Conservation (phyloP, 2,888 invertebrate species). For the Pandemis heparana region DNA sequence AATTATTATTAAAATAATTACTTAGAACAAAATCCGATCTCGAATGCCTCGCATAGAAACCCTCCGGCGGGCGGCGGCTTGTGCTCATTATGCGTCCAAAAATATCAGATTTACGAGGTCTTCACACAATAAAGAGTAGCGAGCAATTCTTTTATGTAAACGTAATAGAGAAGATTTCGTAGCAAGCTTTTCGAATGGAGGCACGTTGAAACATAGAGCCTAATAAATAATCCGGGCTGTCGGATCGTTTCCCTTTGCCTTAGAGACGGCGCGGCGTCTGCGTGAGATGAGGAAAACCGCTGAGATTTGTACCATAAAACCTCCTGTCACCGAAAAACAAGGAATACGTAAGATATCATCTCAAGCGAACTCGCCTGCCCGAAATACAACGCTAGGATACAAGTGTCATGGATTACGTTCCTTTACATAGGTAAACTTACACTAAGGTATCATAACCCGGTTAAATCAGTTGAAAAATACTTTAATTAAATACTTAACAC, state of each 20-base stretch:
- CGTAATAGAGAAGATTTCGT: conserved; percentile 32
- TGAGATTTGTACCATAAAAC: conserved; percentile 70
- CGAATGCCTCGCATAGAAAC: not conserved
- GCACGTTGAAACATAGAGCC: conserved; percentile 57
- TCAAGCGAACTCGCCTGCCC: conserved; percentile 34
- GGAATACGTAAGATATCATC: conserved; percentile 56
- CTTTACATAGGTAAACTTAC: conserved; percentile 2
- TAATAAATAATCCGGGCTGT: conserved; percentile 68
- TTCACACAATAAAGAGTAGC: conserved; percentile 19
- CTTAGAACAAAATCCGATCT: not conserved
- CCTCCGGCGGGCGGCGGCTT: conserved; percentile 2
- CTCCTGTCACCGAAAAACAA: conserved; percentile 61
- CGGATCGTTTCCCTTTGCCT: conserved; percentile 59
- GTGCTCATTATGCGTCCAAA: conserved; percentile 34
- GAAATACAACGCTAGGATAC: conserved; percentile 25
- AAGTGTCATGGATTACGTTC: conserved; percentile 27
- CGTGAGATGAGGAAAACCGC: conserved; percentile 63
- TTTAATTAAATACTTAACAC: not conserved
- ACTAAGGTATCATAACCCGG: not conserved
- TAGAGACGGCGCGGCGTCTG: conserved; percentile 46
- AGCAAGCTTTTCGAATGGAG: conserved; percentile 30
- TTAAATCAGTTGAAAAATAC: not conserved
- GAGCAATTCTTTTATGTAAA: conserved; percentile 34
- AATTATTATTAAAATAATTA: conserved; percentile 14
- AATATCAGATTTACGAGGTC: conserved; percentile 27